phyloP scores from a whole-genome alignment of 2,797 vertebrate genomes.

The Eurystomus glaucurus region DNA sequence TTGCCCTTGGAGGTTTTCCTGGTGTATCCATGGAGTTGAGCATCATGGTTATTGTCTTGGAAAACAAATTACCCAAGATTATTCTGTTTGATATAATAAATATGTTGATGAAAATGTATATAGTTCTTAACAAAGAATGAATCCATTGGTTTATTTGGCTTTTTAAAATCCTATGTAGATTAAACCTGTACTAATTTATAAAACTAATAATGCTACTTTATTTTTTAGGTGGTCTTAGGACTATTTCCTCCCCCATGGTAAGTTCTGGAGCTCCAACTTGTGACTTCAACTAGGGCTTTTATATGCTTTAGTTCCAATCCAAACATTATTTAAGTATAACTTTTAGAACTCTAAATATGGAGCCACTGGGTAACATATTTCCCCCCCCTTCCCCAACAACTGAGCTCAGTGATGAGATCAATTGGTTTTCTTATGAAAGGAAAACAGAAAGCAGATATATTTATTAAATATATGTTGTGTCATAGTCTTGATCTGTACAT shows the following conservation, averaged over 20 bases:
- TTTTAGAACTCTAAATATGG: conserved; percentile 18
- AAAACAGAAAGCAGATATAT: conserved; percentile 27
- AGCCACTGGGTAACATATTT: conserved; percentile 47
- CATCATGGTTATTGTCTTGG: not conserved
- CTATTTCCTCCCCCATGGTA: conserved; percentile 79
- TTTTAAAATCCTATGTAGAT: conserved; percentile 41
- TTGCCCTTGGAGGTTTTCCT: not conserved
- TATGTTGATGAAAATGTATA: not conserved
- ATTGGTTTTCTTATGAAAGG: conserved; percentile 24
- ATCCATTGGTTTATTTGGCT: not conserved
- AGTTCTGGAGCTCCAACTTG: conserved; percentile 82
- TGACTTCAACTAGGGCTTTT: conserved; percentile 74
- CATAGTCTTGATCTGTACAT: conserved; percentile 3
- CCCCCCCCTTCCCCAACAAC: conserved; percentile 67
- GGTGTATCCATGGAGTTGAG: not conserved
- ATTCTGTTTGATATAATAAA: not conserved
- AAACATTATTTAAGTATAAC: conserved; percentile 32
- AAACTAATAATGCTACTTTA: conserved; percentile 76
- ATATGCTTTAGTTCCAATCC: conserved; percentile 69
- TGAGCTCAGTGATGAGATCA: conserved; percentile 63
- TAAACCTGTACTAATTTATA: conserved; percentile 55
- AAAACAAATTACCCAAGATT: not conserved
- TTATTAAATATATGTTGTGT: not conserved
- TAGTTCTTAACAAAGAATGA: not conserved
- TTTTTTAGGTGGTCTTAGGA: conserved; percentile 79